Percentiles rank a stretch among this genome's conserved stretches.
These are phyloP conservation scores for Dryobates pubescens DNA, from an alignment of 2,797 vertebrate species.

Conservation along the genomic window DNA sequence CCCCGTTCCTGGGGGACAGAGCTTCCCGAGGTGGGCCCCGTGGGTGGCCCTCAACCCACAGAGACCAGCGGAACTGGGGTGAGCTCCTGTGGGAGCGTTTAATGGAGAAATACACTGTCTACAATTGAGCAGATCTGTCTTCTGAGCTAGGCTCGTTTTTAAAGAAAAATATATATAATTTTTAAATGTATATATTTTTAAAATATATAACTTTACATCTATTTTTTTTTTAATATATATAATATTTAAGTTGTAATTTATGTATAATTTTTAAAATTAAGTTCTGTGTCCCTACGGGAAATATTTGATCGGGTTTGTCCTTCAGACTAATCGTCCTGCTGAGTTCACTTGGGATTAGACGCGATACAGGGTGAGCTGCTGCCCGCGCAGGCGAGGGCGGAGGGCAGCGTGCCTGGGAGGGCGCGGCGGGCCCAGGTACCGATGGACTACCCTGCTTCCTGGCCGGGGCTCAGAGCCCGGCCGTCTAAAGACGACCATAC, in stretches of 20 bases:
- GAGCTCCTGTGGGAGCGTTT: rapidly evolving
- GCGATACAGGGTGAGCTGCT: neutral
- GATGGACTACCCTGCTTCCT: rapidly evolving
- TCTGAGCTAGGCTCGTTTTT: neutral
- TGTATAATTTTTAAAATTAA: too few species aligned
- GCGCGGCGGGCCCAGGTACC: rapidly evolving
- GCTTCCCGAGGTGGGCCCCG: neutral
- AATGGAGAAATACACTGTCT: rapidly evolving
- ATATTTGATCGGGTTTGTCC: neutral
- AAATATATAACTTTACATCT: too few species aligned
- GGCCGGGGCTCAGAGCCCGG: rapidly evolving
- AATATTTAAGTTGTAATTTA: too few species aligned
- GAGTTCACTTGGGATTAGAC: neutral
- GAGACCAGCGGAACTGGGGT: rapidly evolving
- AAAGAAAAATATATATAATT: too few species aligned
- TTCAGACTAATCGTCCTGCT: neutral
- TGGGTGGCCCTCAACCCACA: rapidly evolving
- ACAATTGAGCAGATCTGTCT: rapidly evolving
- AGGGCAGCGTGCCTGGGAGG: neutral
- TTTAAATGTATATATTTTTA: too few species aligned
- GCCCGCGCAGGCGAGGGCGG: neutral
- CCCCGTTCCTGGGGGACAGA: rapidly evolving
- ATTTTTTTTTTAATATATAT: too few species aligned
- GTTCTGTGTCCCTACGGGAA: neutral
- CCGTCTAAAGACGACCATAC: rapidly evolving